Percentiles rank a stretch among this genome's conserved stretches.
phyloP scores from a whole-genome alignment of 2,797 vertebrate species.

The Lateolabrax maculatus region DNA sequence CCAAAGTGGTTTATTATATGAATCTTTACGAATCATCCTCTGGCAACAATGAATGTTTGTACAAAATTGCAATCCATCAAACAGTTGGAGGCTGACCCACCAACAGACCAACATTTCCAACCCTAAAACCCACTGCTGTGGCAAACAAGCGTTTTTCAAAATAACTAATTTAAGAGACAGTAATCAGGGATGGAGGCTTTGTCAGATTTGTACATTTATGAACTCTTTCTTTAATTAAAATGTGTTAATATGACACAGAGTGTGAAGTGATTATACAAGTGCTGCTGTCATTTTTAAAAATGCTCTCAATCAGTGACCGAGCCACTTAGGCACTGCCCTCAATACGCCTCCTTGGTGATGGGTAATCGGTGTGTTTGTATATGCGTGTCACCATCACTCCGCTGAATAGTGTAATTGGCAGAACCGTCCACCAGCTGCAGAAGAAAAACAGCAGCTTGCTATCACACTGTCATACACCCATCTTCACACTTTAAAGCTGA shows the following conservation, averaged over 20 bases:
- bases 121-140: neutral
- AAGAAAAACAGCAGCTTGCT: slow-evolving; percentile 15
- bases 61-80: neutral
- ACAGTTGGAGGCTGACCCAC: neutral
- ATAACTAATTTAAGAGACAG: neutral
- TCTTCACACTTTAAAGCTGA: slow-evolving; percentile 26
- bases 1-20: no score
- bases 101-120: neutral
- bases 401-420: slow-evolving; percentile 52
- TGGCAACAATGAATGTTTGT: neutral
- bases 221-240: slow-evolving; percentile 30
- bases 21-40: neutral
- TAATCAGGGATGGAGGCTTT: neutral
- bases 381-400: slow-evolving; percentile 15
- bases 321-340: slow-evolving; percentile 42
- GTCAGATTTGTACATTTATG: neutral
- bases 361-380: slow-evolving; percentile 60
- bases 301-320: slow-evolving; percentile 35
- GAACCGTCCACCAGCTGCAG: slow-evolving; percentile 45
- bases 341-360: slow-evolving; percentile 32
- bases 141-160: neutral
- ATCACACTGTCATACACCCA: slow-evolving; percentile 30
- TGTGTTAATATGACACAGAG: slow-evolving; percentile 27
- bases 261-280: slow-evolving; percentile 35
- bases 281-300: slow-evolving; percentile 32